Evolutionary conservation across 2,797 vertebrate genomes (phyloP), one percentile per base, ranked within the genome.

Genomic region (Tinamus major): DNA sequence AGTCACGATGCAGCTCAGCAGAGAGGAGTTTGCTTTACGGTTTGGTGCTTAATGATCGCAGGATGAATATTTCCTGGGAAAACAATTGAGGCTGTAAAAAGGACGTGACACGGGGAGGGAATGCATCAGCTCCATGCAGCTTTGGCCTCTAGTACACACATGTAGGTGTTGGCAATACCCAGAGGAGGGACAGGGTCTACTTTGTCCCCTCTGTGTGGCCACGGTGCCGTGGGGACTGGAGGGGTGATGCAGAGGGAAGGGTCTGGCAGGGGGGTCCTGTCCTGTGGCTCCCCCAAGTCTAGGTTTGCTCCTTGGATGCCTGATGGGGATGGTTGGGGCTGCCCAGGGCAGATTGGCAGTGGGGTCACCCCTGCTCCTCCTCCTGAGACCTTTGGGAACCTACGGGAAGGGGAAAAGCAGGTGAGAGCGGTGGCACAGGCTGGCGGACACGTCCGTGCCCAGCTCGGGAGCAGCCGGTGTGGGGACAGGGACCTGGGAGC

Each of bases 1-100:
- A 23, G 0, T 37, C 46, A 7, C 3, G 35, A 17, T 78, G 20
- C 29, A 1, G 1, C 31, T 42, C 8, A 31, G 15, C 18, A 1
- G 7, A 15, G 44, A 70, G 63, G 56, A 49, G 27, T 61, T 79
- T 19, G 68, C 13, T 87, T 64, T n/a, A 37, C 13, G 31, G 23
- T 20, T 33, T 55, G 49, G 62, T 46, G 68, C 55, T 64, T 64
- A 64, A 46, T 70, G 78, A 44, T 72, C 42, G 61, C 31, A 72
- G 55, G 71, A 37, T 67, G n/a, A 62, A 12, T 71, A 42, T 78
- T 51, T 39, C 42, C 44, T 5, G 58, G 68, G 74, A 51, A 65
- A 87, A 55, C 5, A 1, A 41, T 41, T 44, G 51, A 26, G 35
- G 24, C 23, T 16, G 20, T 65, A 10, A 49, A 14, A 29, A 48